These are phyloP conservation scores for Halocaridina rubra DNA, from an alignment of 2,888 invertebrate species.

Conservation along the genomic window DNA sequence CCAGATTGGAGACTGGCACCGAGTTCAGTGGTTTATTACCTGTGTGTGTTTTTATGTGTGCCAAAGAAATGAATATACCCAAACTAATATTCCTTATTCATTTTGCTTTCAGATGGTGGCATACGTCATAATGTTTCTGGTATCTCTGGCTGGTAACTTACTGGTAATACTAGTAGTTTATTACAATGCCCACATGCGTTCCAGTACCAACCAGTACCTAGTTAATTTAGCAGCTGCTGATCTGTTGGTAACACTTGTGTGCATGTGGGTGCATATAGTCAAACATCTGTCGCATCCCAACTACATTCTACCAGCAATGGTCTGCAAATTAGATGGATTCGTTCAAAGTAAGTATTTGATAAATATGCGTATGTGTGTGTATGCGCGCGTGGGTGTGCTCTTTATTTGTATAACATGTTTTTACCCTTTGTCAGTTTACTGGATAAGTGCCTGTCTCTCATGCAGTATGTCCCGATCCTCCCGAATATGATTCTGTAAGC, in stretches of 20 bases:
- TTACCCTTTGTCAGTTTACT: no score
- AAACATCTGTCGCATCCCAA: constrained; percentile 65
- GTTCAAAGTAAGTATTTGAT: constrained; percentile 66
- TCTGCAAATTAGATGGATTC: constrained; percentile 67
- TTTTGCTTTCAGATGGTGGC: constrained; percentile 64
- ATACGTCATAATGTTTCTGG: constrained; percentile 65
- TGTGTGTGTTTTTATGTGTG: no score
- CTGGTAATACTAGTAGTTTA: constrained; percentile 66
- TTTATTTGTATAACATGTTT: no score
- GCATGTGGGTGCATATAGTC: constrained; percentile 67
- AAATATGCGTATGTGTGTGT: no score
- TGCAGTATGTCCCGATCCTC: no score
- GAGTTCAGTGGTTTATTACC: no score
- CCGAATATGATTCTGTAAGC: no score
- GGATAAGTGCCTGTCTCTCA: no score
- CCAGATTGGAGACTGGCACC: no score
- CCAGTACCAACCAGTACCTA: constrained; percentile 66
- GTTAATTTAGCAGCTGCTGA: constrained; percentile 67
- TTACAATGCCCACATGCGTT: constrained; percentile 66
- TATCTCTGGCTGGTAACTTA: constrained; percentile 66
- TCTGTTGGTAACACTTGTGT: constrained; percentile 66
- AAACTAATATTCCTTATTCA: no score
- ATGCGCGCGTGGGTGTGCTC: no score
- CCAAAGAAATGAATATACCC: no score
- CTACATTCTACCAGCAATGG: constrained; percentile 66